These are phyloP conservation scores for Euglossa dilemma DNA, from an alignment of 1,140 invertebrate species.

Conservation along the genomic window DNA sequence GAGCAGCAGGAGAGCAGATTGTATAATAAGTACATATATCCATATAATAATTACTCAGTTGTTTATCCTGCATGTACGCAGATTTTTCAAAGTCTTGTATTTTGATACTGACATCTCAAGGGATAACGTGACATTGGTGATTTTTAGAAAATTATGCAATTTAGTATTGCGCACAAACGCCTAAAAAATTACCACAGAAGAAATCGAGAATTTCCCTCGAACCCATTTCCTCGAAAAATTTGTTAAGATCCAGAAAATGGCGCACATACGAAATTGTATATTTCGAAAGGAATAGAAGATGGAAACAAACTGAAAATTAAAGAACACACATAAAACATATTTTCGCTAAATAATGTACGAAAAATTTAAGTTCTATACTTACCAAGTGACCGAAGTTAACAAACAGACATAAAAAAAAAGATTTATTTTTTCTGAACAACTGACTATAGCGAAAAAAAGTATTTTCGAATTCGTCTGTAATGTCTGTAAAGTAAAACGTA, in stretches of 20 bases:
- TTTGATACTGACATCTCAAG: slow-evolving; percentile 41
- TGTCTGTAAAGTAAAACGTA: slow-evolving; percentile 24
- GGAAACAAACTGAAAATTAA: slow-evolving; percentile 21
- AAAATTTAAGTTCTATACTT: slow-evolving; percentile 54
- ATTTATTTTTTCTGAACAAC: slow-evolving; percentile 66
- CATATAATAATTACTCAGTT: slow-evolving; percentile 16
- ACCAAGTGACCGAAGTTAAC: slow-evolving; percentile 5
- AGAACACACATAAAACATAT: slow-evolving; percentile 56
- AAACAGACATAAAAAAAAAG: slow-evolving; percentile 40
- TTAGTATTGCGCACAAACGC: slow-evolving; percentile 32
- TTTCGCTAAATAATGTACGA: slow-evolving; percentile 67
- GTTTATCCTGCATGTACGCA: slow-evolving; percentile 29
- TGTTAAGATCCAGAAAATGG: neutral
- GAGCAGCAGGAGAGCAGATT: slow-evolving; percentile 12
- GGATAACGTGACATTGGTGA: slow-evolving; percentile 1
- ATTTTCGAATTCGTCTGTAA: slow-evolving; percentile 66
- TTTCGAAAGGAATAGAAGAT: neutral
- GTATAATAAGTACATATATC: slow-evolving; percentile 15
- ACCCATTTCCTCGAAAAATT: neutral
- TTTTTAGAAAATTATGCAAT: slow-evolving; percentile 32
- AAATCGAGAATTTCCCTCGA: neutral
- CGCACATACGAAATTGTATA: slow-evolving; percentile 28
- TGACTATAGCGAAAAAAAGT: slow-evolving; percentile 48
- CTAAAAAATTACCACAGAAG: slow-evolving; percentile 2
- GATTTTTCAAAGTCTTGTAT: slow-evolving; percentile 45